phyloP scores from a whole-genome alignment of 2,797 vertebrate species.

The Helarctos malayanus region DNA sequence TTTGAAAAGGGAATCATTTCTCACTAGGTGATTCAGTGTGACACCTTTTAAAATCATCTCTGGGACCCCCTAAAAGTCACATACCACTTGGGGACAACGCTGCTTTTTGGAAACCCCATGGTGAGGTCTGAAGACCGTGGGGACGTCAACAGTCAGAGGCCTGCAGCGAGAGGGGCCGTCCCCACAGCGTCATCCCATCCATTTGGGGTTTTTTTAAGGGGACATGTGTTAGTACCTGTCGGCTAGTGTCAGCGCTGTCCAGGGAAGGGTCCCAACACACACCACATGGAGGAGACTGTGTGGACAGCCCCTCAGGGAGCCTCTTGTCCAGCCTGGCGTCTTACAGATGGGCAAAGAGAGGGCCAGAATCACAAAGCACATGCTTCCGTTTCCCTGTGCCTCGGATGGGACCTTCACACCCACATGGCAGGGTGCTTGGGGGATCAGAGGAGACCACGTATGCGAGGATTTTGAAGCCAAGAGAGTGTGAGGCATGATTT shows the following conservation, averaged over 20 bases:
- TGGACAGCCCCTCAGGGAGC: background rate
- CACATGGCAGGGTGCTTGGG: background rate
- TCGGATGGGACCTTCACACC: background rate
- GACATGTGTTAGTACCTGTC: background rate
- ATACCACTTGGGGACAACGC: background rate
- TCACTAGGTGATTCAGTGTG: background rate
- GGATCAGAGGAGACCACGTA: background rate
- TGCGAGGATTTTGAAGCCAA: background rate
- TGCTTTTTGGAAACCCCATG: background rate
- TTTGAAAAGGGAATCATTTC: background rate
- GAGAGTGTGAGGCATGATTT: background rate
- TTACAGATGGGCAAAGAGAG: background rate
- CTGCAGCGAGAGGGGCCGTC: too few relatives aligned
- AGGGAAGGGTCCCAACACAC: rapidly evolving
- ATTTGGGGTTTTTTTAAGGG: background rate
- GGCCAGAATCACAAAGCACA: background rate
- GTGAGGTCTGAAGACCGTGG: background rate
- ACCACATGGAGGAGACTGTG: background rate
- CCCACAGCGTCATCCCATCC: background rate
- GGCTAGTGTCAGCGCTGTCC: background rate
- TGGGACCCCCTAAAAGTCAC: background rate
- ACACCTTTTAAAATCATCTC: background rate
- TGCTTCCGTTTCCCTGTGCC: background rate
- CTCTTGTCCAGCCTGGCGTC: background rate
- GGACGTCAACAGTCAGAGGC: background rate